Conservation (phyloP, 2,113 vertebrate species). For the Ceratotherium simum region DNA sequence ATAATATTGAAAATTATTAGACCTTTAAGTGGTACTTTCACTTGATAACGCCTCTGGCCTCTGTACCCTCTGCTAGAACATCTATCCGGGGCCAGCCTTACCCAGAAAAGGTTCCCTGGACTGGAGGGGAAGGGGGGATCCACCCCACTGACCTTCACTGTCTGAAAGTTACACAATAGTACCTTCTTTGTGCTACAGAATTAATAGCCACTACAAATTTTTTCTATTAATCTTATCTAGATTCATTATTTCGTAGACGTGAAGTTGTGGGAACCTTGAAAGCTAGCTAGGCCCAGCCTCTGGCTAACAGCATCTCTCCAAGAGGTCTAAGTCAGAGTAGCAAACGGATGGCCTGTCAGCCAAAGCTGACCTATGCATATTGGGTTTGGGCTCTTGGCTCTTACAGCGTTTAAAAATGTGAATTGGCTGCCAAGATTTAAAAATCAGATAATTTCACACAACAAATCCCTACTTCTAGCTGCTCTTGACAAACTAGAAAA, state of each 20-base stretch:
- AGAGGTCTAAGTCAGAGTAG: background rate
- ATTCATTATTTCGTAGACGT: background rate
- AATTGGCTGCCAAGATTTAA: conserved; percentile 30
- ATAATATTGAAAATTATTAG: background rate
- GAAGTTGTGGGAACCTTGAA: background rate
- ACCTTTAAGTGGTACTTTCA: background rate
- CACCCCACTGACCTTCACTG: background rate
- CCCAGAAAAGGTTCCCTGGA: background rate
- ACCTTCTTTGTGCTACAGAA: background rate
- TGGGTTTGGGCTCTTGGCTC: background rate
- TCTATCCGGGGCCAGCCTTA: background rate
- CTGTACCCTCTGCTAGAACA: background rate
- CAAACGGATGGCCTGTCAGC: background rate
- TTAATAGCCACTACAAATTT: background rate
- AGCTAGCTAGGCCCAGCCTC: background rate
- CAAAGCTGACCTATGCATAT: background rate
- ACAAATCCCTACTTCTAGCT: background rate
- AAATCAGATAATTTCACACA: background rate
- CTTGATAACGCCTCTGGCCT: background rate
- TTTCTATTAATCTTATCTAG: background rate
- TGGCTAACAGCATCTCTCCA: background rate
- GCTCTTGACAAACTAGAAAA: background rate
- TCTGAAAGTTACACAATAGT: background rate
- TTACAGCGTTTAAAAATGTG: conserved; percentile 8
- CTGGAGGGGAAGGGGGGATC: background rate